phyloP scores from a whole-genome alignment of 1,140 invertebrate species.

The Pectinophora gossypiella region DNA sequence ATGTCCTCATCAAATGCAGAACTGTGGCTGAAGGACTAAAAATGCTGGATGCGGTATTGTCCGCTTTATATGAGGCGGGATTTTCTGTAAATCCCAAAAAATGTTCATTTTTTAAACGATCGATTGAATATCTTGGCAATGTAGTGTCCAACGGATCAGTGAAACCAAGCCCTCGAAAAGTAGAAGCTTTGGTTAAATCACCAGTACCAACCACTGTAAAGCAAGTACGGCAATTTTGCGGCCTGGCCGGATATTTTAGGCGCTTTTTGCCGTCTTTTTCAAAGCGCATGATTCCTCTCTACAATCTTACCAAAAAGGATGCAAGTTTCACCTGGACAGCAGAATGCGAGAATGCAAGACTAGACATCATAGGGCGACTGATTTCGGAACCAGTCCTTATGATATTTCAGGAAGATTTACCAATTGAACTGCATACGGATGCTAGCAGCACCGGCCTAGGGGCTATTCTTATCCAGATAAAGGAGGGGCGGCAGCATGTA shows the following conservation, averaged over 20 bases:
- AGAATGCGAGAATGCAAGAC: conserved; percentile 15
- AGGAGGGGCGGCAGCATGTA: conserved; percentile 4
- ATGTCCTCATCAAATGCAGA: conserved; percentile 23
- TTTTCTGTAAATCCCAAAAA: conserved; percentile 15
- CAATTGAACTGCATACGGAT: conserved; percentile 39
- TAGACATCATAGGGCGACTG: conserved; percentile 1
- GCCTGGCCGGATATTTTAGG: conserved; percentile 22
- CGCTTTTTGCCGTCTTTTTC: conserved; percentile 28
- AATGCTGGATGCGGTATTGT: conserved; percentile 6
- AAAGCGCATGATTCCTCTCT: conserved; percentile 11
- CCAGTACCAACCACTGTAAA: conserved; percentile 20
- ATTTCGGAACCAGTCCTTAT: conserved; percentile 3
- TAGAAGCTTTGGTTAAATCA: conserved; percentile 13
- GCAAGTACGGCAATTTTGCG: conserved; percentile 9
- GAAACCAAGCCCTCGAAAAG: conserved; percentile 5
- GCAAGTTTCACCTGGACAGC: conserved; percentile 3
- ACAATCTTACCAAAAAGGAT: conserved; percentile 7
- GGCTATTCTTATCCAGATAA: conserved; percentile 48
- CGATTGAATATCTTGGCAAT: conserved; percentile 15
- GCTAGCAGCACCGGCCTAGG: conserved; percentile 38
- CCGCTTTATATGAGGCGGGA: conserved; percentile 4
- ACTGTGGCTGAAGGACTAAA: conserved; percentile 14
- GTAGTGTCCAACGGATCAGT: background rate
- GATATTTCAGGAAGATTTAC: conserved; percentile 10
- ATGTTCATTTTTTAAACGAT: conserved; percentile 6